Evolutionary conservation across 2,797 vertebrate genomes (phyloP), one percentile per base, ranked within the genome.

Genomic region (Siniperca scherzeri): DNA sequence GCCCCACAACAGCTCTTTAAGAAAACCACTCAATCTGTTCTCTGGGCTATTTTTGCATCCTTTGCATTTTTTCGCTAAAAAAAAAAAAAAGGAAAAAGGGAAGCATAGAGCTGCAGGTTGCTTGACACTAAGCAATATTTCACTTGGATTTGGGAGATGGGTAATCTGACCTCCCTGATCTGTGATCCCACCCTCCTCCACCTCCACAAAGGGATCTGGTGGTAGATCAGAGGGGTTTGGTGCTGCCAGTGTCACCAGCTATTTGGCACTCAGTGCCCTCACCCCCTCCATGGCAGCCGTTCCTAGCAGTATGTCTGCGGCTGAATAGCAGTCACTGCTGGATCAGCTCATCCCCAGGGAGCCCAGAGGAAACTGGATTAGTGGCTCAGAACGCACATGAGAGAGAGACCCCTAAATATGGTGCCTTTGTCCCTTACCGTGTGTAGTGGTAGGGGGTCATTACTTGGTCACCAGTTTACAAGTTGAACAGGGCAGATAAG

Each of bases 21-120:
- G 90, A 87, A 92, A 91, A 87, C 68, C 83, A 69, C 81, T 93
- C 89, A 90, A 91, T 93, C 93, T 92, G 94, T 86, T 92, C 84
- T 81, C 50, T 46, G 42, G 61, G 83, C 87, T 90, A 89, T 92
- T 92, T 92, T 78, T 81, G 72, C 57, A 82, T 83, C 74, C 74
- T 85, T 81, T 77, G 76, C 76, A 60, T 79, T 85, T 83, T 75
- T 59, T 33, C 6, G 56, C 8, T 33, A 1, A 52, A 52, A 5
- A 14, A 36, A 44, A 50, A 25, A 33, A 8, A 67, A 42, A 8
- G n/a, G 8, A 73, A 10, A 56, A 74, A 70, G 52, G 6, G 57
- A 70, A 40, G 56, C 22, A 7, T 21, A 2, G 6, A 42, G 40
- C 55, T 59, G 60, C 50, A 74, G 56, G 60, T 77, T 80, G 48